Conservation (phyloP, 2,113 vertebrate species). For the Notechis scutatus region DNA sequence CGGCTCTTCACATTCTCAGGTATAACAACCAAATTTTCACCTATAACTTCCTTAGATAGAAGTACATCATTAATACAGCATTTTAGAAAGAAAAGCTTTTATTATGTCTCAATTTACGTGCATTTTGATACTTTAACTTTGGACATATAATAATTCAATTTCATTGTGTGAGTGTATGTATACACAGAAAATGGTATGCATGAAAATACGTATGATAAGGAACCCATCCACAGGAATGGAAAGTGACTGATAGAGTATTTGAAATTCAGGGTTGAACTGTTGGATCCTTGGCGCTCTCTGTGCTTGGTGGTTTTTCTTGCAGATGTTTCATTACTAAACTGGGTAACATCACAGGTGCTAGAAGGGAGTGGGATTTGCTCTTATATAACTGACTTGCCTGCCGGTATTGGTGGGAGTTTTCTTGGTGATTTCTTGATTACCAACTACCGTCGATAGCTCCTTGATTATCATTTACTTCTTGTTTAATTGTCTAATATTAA, state of each 20-base stretch:
- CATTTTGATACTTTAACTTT: background rate
- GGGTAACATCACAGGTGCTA: background rate
- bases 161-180: background rate
- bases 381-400: background rate
- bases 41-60: background rate
- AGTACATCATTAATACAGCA: background rate
- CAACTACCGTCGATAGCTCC: background rate
- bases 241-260: background rate
- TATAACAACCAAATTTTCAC: too few species aligned
- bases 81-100: background rate
- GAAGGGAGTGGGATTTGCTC: background rate
- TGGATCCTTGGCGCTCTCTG: background rate
- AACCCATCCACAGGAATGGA: background rate
- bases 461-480: background rate
- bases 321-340: background rate
- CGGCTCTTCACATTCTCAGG: too few species aligned
- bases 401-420: background rate
- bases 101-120: background rate
- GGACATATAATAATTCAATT: background rate
- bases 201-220: background rate
- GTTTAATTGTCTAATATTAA: background rate
- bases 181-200: background rate
- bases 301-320: background rate
- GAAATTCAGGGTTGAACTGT: background rate
- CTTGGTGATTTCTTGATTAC: background rate